Conservation (phyloP, 2,797 vertebrate species). For the Hybognathus amarus region DNA sequence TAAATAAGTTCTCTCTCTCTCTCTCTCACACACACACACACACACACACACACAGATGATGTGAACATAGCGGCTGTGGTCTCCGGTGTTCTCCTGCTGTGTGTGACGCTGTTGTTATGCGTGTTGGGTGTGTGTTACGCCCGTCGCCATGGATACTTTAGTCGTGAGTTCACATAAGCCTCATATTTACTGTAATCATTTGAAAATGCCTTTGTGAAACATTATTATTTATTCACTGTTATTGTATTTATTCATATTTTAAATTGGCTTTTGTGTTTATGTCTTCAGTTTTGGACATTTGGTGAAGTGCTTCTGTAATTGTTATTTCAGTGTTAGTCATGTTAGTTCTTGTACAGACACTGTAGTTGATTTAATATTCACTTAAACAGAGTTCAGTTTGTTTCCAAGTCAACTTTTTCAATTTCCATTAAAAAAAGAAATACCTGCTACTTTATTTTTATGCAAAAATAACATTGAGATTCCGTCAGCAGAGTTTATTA, state of each 20-base stretch:
- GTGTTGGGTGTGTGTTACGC: neutral
- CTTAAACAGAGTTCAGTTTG: no score
- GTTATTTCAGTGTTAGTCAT: no score
- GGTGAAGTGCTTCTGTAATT: no score
- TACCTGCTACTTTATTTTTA: no score
- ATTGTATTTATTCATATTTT: neutral
- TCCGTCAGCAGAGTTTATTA: neutral
- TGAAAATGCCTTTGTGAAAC: no score
- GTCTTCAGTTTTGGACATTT: no score
- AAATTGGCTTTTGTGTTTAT: no score
- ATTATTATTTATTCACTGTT: neutral
- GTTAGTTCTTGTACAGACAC: no score
- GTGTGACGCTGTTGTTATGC: neutral
- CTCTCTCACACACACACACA: no score
- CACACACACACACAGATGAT: neutral
- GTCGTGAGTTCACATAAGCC: neutral
- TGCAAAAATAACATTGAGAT: no score
- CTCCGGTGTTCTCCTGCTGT: neutral
- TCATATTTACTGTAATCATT: neutral
- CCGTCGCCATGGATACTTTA: neutral
- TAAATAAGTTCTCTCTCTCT: no score
- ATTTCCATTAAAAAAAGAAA: no score
- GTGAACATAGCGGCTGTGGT: neutral
- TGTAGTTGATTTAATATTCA: neutral
- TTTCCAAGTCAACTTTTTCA: neutral